A percentile compares a stretch with the other conserved stretches of the same genome.
Evolutionary conservation across 53 echinoderm and acorn worm genomes (phyloP).

Genomic region (Echinometra lucunter): DNA sequence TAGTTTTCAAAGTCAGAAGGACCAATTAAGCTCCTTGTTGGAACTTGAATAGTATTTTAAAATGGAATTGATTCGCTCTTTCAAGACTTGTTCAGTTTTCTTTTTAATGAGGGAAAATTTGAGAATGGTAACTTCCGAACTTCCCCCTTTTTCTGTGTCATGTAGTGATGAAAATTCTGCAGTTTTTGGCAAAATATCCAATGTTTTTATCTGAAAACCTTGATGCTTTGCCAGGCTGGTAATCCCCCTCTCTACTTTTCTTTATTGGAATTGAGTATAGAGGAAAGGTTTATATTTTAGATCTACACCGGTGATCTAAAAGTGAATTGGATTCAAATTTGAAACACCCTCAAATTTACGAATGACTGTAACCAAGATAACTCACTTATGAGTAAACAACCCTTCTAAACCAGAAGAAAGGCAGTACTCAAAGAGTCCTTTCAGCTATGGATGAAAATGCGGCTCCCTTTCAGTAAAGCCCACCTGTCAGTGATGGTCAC

Average conservation of each 20-base stretch:
- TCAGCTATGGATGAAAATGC: too few relatives aligned
- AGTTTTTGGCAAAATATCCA: background rate
- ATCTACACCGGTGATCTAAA: background rate
- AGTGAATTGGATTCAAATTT: too few relatives aligned
- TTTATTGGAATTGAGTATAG: background rate
- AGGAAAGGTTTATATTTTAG: background rate
- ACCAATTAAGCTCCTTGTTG: background rate
- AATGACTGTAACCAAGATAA: too few relatives aligned
- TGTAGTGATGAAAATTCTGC: background rate
- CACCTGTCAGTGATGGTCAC: too few relatives aligned
- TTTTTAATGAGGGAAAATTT: background rate
- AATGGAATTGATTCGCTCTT: background rate
- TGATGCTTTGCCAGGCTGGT: background rate
- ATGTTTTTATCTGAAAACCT: too few relatives aligned
- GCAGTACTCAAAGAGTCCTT: too few relatives aligned
- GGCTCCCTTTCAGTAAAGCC: too few relatives aligned
- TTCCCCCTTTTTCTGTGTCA: background rate
- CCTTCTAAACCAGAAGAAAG: too few relatives aligned
- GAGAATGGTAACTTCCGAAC: background rate
- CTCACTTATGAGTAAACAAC: too few relatives aligned
- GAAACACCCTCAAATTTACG: too few relatives aligned
- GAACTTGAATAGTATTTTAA: background rate
- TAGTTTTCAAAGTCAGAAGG: conserved; percentile 3
- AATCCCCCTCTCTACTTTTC: background rate
- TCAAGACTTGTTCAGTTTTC: background rate